Evolutionary conservation across 2,888 invertebrate species (phyloP), one percentile per base, ranked within the genome.

Genomic region (Cataglyphis rosenhaueri): DNA sequence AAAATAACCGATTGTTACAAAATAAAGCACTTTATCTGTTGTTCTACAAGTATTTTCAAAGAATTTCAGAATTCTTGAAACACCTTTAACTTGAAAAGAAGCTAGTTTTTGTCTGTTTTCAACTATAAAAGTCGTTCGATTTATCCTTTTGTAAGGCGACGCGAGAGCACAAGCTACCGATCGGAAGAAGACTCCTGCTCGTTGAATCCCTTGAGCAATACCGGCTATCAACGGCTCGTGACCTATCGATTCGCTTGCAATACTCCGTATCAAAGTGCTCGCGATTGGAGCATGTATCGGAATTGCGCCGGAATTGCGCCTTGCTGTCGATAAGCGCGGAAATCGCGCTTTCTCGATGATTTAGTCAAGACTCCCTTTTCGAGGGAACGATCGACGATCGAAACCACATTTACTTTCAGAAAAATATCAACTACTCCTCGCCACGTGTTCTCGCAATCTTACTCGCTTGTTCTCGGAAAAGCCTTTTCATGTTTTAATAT

Each of bases 401-500:
- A 55, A 78, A 78, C 35, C 71, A 75, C 82, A 84, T 86, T 87
- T 83, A 74, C 82, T 82, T 81, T 81, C 74, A 76, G 81, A 48
- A 18, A 48, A 48, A 82, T 82, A 83, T 75, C 66, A 66, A 81
- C 83, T 48, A 15, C 71, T 75, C 52, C 65, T 32, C 18, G 44
- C 62, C 29, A 52, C 57, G 70, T 76, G 71, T 81, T 4, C 44
- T 44, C 68, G 64, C 75, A 85, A 86, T 89, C 85, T 89, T 86
- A 87, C 86, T 87, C 84, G 82, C 78, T 82, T 84, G 84, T 84
- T 84, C 61, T 64, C 87, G 85, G 82, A 90, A 92, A 87, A 91
- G 91, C 89, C 84, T 92, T 92, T 87, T 74, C 89, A 83, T 91
- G 91, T 91, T 85, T 84, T 85, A 65, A 83, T 64, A 82, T 76